These are phyloP conservation scores for Mesopsocus fuscifrons DNA, from an alignment of 2,888 invertebrate species.

Conservation along the genomic window DNA sequence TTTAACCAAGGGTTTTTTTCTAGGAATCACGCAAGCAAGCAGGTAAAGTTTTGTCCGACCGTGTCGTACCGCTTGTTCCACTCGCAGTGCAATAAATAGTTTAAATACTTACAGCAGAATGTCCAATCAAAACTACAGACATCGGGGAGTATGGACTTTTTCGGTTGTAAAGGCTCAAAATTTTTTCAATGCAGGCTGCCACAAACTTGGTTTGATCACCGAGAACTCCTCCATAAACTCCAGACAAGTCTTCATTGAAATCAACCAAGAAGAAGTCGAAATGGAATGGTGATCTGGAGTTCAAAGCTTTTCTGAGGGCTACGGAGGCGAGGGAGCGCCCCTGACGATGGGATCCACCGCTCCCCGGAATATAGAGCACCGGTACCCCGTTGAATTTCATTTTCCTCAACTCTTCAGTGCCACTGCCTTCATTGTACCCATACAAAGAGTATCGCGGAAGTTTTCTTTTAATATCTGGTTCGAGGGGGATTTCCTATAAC, in stretches of 20 bases:
- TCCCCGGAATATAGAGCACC: constrained; percentile 87
- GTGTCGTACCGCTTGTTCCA: no score
- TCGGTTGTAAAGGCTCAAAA: constrained; percentile 52
- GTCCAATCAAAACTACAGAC: constrained; percentile 69
- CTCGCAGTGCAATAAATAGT: no score
- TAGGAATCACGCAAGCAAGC: no score
- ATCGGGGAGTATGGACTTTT: constrained; percentile 28
- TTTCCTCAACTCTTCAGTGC: constrained; percentile 45
- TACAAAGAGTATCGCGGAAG: constrained; percentile 70
- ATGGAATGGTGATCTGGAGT: constrained; percentile 46
- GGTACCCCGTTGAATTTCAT: constrained; percentile 76
- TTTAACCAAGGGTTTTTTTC: no score
- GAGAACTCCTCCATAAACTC: constrained; percentile 66
- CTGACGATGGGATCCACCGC: constrained; percentile 85
- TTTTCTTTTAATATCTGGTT: constrained; percentile 31
- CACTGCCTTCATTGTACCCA: constrained; percentile 75
- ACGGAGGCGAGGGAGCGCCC: constrained; percentile 86
- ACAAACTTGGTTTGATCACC: constrained; percentile 56
- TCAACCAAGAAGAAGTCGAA: constrained; percentile 88
- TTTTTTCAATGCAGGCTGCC: constrained; percentile 44
- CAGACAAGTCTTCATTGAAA: constrained; percentile 78
- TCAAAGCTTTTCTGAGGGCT: constrained; percentile 63
- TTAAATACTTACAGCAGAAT: constrained; percentile 82
- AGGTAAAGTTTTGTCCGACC: no score
- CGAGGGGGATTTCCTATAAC: constrained; percentile 45